These are phyloP conservation scores for Pelvicachromis taeniatus DNA, from an alignment of 2,113 vertebrate genomes.

Conservation along the genomic window DNA sequence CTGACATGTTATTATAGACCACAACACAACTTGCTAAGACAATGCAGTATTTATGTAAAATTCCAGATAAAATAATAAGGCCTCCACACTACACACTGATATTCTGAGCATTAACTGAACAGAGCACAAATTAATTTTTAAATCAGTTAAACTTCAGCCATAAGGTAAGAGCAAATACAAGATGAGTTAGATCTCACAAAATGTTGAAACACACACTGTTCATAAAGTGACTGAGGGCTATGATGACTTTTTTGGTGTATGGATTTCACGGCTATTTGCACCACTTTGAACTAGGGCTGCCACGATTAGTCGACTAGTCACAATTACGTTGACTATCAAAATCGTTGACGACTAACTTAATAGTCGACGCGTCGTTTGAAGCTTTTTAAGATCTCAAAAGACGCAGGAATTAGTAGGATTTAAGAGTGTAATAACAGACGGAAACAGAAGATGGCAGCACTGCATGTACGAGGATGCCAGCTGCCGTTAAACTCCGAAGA, in stretches of 20 bases:
- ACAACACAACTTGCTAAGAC: background rate
- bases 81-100: background rate
- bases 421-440: too few relatives aligned
- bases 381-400: too few relatives aligned
- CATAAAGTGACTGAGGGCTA: background rate
- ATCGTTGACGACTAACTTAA: too few relatives aligned
- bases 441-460: too few relatives aligned
- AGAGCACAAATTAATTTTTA: background rate
- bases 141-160: background rate
- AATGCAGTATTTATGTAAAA: background rate
- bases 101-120: background rate
- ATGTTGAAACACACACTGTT: background rate
- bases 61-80: background rate
- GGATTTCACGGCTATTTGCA: background rate
- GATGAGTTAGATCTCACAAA: background rate
- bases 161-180: background rate
- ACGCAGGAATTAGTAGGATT: too few relatives aligned
- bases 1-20: background rate
- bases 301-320: too few relatives aligned
- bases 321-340: too few relatives aligned
- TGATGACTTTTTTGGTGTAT: background rate
- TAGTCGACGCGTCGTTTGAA: too few relatives aligned
- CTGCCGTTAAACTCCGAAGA: too few relatives aligned
- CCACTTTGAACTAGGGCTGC: background rate
- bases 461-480: too few relatives aligned